Base-by-base conservation (phyloP, 2,113 vertebrate genomes). In the Prunella fulvescens region DNA sequence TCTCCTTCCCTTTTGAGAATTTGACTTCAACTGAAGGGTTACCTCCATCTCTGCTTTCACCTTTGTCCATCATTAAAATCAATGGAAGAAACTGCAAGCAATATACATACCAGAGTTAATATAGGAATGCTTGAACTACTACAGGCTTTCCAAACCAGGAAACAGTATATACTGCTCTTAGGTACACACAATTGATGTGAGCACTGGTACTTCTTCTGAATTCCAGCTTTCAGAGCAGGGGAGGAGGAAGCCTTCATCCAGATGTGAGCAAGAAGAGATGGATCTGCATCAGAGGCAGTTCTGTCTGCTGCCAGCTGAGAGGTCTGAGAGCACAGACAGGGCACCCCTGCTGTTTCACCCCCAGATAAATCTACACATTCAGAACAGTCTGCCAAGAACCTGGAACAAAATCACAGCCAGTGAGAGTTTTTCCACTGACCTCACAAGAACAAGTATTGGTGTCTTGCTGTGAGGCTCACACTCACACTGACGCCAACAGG, bases 381-480 rank as follows among this genome's bases (percentile, higher is more conserved):
- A 29, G 53, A 90, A 90, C 78, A 79, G 69, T 33, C 81, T 73
- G 26, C n/a, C 81, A 93, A 79, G 56, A 90, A 95, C 53, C 45
- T 58, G 45, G 72, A 81, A 83, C 44, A 83, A 94, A 91, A 85
- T 62, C 22, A 65, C 17, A 47, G 35, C 35, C 35, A 79, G 39
- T 24, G 19, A 81, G 66, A 92, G 48, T 64, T 96, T 96, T 96
- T 80, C 71, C 70, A 76, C 56, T 90, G 92, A 94, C 62, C 67
- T 95, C 81, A 87, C 45, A 80, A 76, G 16, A 72, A 26, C 47
- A 88, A 62, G 51, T 62, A 24, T 65, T 79, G 54, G 42, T 91
- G 14, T 70, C 44, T 31, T 77, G 54, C 85, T 70, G 42, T 35
- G 65, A 73, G 42, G 33, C 58, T 89, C 35, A 90, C 7, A 16